Percentiles rank a stretch among this genome's conserved stretches.
These are phyloP conservation scores for Chinchilla lanigera DNA, from an alignment of 2,113 vertebrate genomes.

Conservation along the genomic window DNA sequence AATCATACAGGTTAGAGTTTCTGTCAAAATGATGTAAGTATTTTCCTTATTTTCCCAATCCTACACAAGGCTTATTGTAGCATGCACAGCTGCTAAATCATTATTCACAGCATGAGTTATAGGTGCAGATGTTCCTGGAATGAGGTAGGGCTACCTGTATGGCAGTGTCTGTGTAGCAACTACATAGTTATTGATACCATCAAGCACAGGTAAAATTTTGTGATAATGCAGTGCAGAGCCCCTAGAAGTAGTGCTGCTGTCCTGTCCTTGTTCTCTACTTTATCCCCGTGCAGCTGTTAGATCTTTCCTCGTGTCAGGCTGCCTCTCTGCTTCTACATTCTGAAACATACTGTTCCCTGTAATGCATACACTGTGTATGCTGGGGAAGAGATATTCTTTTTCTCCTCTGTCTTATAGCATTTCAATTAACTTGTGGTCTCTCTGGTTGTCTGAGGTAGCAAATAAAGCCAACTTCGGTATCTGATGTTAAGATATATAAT, in stretches of 20 bases:
- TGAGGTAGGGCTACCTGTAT: conserved; percentile 36
- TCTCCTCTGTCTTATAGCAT: background rate
- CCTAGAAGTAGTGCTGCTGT: background rate
- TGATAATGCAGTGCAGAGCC: background rate
- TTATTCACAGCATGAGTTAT: conserved; percentile 54
- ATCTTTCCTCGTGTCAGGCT: background rate
- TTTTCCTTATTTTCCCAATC: conserved; percentile 35
- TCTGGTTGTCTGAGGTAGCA: background rate
- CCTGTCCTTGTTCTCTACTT: background rate
- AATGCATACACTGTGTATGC: background rate
- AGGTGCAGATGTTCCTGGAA: conserved; percentile 58
- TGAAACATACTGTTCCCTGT: background rate
- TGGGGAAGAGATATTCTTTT: background rate
- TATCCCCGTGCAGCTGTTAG: background rate
- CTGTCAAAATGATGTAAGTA: conserved; percentile 58
- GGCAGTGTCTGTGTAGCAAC: conserved; percentile 46
- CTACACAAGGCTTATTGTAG: conserved; percentile 46
- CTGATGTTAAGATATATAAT: background rate
- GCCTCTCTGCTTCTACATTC: background rate
- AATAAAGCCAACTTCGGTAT: background rate
- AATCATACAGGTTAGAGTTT: conserved; percentile 35
- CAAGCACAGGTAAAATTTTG: background rate
- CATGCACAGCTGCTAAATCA: conserved; percentile 53
- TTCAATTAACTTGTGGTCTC: background rate
- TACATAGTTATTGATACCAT: conserved; percentile 36